Evolutionary conservation across 37 sponge, comb jelly and placozoan species (phyloP).

Genomic region (Halisarca cf. caerulea): DNA sequence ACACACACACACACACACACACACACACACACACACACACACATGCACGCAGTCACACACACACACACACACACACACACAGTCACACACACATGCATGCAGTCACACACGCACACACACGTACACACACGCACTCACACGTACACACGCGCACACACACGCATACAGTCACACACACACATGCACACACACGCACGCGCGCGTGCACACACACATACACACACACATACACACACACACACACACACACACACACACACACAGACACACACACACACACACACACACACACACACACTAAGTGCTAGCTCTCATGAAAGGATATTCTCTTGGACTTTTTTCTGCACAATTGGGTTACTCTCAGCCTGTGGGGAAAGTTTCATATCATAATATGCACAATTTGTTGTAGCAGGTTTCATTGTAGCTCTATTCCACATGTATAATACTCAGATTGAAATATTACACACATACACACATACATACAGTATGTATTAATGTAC

Average conservation of each 20-base stretch:
- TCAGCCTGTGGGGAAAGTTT: constrained; percentile 47
- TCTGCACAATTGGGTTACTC: constrained; percentile 54
- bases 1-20: constrained; percentile 25
- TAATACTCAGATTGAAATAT: too few species aligned
- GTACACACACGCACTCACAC: not conserved
- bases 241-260: not conserved
- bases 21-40: not conserved
- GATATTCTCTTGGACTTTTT: constrained; percentile 39
- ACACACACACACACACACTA: constrained; percentile 13
- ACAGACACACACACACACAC: constrained; percentile 41
- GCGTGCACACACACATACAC: not conserved
- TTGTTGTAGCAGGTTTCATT: too few species aligned
- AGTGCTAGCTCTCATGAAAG: constrained; percentile 14
- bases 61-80: constrained; percentile 25
- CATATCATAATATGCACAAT: too few species aligned
- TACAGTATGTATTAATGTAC: too few species aligned
- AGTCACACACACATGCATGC: not conserved
- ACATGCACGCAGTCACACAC: not conserved
- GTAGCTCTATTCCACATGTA: too few species aligned
- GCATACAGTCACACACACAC: too few species aligned
- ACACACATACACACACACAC: too few species aligned
- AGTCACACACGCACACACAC: not conserved
- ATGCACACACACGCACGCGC: not conserved
- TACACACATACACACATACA: too few species aligned
- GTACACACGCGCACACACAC: too few species aligned